These are phyloP conservation scores for Montifringilla adamsi DNA, from an alignment of 2,113 vertebrate genomes.

Conservation along the genomic window DNA sequence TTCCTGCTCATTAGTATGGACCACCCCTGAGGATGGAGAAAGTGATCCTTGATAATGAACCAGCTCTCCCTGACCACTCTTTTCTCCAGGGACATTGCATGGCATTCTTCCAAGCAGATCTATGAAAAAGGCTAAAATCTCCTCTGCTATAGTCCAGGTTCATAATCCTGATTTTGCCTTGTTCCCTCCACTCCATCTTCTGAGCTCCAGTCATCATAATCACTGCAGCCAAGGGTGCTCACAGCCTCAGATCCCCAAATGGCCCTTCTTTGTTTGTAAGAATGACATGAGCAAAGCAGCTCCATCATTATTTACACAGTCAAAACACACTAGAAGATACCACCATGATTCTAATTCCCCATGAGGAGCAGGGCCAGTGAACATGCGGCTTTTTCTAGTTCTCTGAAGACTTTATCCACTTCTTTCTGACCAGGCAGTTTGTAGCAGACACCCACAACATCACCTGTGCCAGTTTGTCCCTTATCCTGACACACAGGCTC, in stretches of 20 bases:
- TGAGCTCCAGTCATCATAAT: background rate
- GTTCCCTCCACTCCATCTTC: background rate
- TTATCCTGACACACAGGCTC: background rate
- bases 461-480: background rate
- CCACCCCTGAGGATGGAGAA: background rate
- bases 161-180: background rate
- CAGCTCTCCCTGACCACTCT: background rate
- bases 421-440: background rate
- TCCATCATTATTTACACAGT: background rate
- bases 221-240: background rate
- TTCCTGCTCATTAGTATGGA: background rate
- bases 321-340: background rate
- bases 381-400: background rate
- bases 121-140: background rate
- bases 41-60: background rate
- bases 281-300: background rate
- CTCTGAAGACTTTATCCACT: background rate
- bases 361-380: background rate
- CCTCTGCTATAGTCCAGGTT: background rate
- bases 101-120: background rate
- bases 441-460: background rate
- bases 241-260: background rate
- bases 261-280: background rate
- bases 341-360: background rate
- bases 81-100: background rate